These are phyloP conservation scores for Mustela erminea DNA, from an alignment of 2,797 vertebrate species.

Conservation along the genomic window DNA sequence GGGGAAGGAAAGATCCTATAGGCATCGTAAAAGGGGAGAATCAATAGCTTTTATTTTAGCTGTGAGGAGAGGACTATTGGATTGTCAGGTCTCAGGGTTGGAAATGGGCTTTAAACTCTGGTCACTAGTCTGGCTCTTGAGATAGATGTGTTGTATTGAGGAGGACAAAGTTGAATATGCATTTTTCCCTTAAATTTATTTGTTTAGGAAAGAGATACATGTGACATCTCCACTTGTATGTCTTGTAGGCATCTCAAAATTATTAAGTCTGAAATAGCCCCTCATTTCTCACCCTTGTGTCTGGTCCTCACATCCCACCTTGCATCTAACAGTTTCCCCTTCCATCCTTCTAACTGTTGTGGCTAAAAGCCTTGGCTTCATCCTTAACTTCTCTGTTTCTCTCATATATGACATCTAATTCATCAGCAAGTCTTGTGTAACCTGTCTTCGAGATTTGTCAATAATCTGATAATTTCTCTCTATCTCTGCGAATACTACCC, in stretches of 20 bases:
- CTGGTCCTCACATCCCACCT: not conserved
- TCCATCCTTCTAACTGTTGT: not conserved
- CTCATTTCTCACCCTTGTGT: not conserved
- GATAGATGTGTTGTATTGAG: not conserved
- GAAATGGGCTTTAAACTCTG: conserved; percentile 20
- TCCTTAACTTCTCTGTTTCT: not conserved
- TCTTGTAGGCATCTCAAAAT: not conserved
- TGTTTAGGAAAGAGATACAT: not conserved
- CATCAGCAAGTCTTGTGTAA: not conserved
- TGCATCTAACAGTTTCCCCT: not conserved
- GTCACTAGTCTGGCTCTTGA: not conserved
- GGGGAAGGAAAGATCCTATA: not conserved
- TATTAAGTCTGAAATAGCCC: not conserved
- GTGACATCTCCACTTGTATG: not conserved
- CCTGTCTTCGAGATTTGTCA: not conserved
- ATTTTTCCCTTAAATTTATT: not conserved
- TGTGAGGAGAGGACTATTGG: not conserved
- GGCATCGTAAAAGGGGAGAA: not conserved
- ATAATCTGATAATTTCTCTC: not conserved
- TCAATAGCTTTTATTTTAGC: not conserved
- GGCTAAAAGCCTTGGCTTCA: not conserved
- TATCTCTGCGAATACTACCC: not conserved
- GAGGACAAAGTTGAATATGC: not conserved
- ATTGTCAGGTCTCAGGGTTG: not conserved
- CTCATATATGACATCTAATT: not conserved